Conservation (phyloP, 1,140 invertebrate species). For the Monomorium pharaonis region DNA sequence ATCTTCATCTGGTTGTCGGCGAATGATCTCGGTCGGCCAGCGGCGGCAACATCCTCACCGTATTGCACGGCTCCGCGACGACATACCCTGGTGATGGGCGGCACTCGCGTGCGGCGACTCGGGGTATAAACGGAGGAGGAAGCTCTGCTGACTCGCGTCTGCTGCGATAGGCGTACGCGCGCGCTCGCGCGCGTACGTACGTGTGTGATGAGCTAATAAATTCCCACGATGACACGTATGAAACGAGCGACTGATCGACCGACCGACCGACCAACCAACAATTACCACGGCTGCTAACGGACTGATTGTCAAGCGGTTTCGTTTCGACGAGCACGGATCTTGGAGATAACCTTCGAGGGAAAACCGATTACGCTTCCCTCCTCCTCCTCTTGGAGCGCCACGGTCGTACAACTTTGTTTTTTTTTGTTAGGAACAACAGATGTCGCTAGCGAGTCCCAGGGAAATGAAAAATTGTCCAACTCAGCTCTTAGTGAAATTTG, state of each 20-base stretch:
- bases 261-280: neutral
- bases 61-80: constrained; percentile 5
- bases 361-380: neutral
- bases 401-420: neutral
- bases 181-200: neutral
- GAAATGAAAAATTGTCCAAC: too few relatives aligned
- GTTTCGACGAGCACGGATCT: neutral
- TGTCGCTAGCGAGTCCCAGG: too few relatives aligned
- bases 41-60: constrained; percentile 74
- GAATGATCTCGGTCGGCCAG: constrained; percentile 71
- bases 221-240: neutral
- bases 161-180: neutral
- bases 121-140: neutral
- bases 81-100: neutral
- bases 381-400: neutral
- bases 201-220: neutral
- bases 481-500: too few relatives aligned
- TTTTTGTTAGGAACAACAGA: too few relatives aligned
- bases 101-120: neutral
- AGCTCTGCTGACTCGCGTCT: too few relatives aligned
- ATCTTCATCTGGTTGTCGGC: constrained; percentile 83
- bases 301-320: neutral
- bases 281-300: neutral
- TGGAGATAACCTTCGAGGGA: neutral
- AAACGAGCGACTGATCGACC: neutral